Base-by-base conservation (phyloP, 92 coral and sea anemone genomes). In the Bergia puertoricense region DNA sequence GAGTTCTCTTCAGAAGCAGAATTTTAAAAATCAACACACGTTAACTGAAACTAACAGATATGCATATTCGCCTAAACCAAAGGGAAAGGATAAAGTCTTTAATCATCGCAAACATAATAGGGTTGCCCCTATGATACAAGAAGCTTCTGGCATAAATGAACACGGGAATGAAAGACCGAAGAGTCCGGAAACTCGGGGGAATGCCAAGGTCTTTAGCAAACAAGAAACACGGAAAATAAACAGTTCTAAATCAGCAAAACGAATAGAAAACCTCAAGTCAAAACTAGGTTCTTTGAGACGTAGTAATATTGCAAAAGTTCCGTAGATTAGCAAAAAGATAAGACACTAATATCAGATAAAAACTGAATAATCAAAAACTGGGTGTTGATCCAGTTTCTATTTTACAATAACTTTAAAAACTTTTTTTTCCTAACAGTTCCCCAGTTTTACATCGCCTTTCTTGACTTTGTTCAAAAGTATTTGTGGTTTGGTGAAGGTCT, bases 211-310 rank as follows among this genome's bases (percentile, higher is more conserved):
- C 43, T 43, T 43, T 4, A 7, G 43, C 77, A 74, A 74, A 74
- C 43, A 40, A 74, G 20, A 43, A 39, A 22, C 51, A 42, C 80
- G 80, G 80, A 76, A 42, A n/a, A 39, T 6, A 42, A 51, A 76
- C 54, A 42, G 36, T 76, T 76, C 80, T 42, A 42, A 76, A 40
- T 43, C 80, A 18, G 80, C 37, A 7, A 5, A 76, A 43, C 16
- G 4, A 42, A 0, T 45, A 76, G n/a, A 41, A 76, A 76, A 18
- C 36, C 80, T 76, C 0, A 36, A 76, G 80, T 42, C 11, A 14
- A 76, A 45, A 76, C 80, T 76, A 5, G 80, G 30, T 20, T 76
- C 80, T n/a, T 40, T 76, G 80, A 76, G 80, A 42, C 80, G 80
- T 6, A 45, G 46, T 39, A 76, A 76, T 45, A 76, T 76, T 76